Percentiles rank a stretch among this genome's conserved stretches.
Evolutionary conservation across 2,113 vertebrate species (phyloP).

Genomic region (Psittacara wagleri): DNA sequence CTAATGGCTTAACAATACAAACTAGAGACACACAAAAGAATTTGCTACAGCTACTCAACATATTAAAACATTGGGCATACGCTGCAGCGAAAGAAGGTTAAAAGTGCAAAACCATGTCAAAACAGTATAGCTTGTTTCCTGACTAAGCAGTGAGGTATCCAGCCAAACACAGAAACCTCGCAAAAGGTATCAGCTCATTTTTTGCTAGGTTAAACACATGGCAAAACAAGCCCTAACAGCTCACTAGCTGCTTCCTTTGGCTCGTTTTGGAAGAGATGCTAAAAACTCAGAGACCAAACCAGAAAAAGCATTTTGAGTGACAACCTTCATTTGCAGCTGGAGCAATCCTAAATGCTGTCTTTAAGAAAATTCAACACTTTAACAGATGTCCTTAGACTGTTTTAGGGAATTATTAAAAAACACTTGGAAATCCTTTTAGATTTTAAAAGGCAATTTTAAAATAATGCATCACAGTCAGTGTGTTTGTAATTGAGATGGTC

Average conservation of each 20-base stretch:
- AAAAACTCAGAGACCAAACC: conserved; percentile 16
- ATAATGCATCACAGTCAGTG: not conserved
- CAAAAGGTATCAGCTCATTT: not conserved
- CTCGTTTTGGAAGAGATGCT: not conserved
- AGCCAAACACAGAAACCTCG: not conserved
- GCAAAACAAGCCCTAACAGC: conserved; percentile 14
- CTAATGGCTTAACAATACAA: not conserved
- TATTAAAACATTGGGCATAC: not conserved
- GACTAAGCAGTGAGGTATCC: not conserved
- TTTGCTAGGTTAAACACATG: conserved; percentile 22
- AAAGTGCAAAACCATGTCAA: not conserved
- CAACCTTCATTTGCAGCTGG: conserved; percentile 22
- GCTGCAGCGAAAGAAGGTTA: not conserved
- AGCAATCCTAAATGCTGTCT: not conserved
- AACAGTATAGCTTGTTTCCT: not conserved
- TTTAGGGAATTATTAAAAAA: conserved; percentile 5
- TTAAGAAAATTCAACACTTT: not conserved
- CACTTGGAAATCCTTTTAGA: not conserved
- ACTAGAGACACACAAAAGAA: not conserved
- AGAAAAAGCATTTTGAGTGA: conserved; percentile 5
- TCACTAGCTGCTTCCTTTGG: not conserved
- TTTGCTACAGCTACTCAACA: not conserved
- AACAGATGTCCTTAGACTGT: conserved; percentile 9
- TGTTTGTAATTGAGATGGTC: not conserved
- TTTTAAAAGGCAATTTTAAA: conserved; percentile 5